Conservation (phyloP, 1,140 invertebrate species). For the Hycleus cichorii region DNA sequence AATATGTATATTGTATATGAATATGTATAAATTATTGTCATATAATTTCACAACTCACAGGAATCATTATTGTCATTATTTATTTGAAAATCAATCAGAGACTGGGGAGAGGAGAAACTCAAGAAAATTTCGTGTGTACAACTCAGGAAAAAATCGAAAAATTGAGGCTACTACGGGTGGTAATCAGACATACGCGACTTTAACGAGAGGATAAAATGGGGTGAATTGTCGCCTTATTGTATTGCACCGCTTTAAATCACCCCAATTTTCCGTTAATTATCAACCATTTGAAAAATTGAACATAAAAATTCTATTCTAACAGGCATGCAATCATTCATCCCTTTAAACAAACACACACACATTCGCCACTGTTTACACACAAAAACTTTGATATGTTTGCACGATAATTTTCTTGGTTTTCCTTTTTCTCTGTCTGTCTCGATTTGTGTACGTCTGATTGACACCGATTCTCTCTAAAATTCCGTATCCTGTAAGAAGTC, state of each 20-base stretch:
- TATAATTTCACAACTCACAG: neutral
- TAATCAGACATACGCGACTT: too few relatives aligned
- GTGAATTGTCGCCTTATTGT: too few relatives aligned
- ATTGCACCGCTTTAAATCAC: neutral
- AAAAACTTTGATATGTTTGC: slow-evolving; percentile 8
- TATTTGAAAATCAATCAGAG: neutral
- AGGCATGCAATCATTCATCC: neutral
- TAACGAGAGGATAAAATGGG: too few relatives aligned
- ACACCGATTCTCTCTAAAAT: too few relatives aligned
- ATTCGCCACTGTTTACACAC: too few relatives aligned
- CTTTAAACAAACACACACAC: neutral
- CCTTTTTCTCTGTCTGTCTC: neutral
- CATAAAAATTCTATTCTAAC: neutral
- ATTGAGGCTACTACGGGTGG: too few relatives aligned
- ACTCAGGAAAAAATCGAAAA: too few relatives aligned
- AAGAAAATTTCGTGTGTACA: neutral
- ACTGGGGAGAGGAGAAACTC: neutral
- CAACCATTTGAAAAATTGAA: neutral
- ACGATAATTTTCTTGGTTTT: slow-evolving; percentile 15
- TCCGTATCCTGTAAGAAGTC: too few relatives aligned
- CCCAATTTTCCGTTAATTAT: neutral
- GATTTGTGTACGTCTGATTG: too few relatives aligned
- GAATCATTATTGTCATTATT: neutral
- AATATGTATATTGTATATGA: neutral
- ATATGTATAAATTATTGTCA: slow-evolving; percentile 6